Evolutionary conservation across 1,140 invertebrate species (phyloP), one percentile per base, ranked within the genome.

Genomic region (Triops longicaudatus): DNA sequence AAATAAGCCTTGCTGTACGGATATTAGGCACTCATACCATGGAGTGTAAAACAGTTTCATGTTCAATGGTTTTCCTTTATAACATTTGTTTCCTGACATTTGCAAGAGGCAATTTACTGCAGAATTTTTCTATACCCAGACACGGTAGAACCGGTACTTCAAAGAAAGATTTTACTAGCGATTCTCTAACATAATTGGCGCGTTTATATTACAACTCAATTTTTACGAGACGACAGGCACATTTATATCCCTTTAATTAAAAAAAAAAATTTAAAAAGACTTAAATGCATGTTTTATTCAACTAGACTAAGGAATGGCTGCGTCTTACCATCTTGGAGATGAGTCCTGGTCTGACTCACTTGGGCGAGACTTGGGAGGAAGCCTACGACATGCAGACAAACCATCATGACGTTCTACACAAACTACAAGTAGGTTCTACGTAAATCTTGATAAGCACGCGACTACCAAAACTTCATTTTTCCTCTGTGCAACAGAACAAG

Each of bases 301-400:
- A 83, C 77, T 88, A 95, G 93, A 93, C 91, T 82, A 89, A 89
- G 81, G 92, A 94, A 83, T 93, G 90, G 87, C 87, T 95, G 80
- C 89, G 93, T 82, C 86, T 96, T 76, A 92, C 94, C 82, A 91
- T 97, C 75, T 87, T 96, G 79, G 93, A 96, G 83, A 88, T 96
- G 82, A 89, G 90, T 73, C 95, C 95, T 50, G 90, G 91, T 82
- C 87, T 97, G 78, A 92, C 93, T 80, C 89, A 90, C 80, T 87
- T 97, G 71, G 95, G 94, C 79, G 84, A 88, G 78, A 92, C 88
- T 77, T 84, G 93, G 43, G 87, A 90, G 74, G 92, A 95, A 83
- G 92, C 94, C 7, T 84, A 88, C 74, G 87, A 91, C 79, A 85
- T 95, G 74, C 89, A 91, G 79, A 86, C 87, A 76, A 89, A 92